Evolutionary conservation across 2,113 vertebrate genomes (phyloP), one percentile per base, ranked within the genome.

Genomic region (Megalops atlanticus): DNA sequence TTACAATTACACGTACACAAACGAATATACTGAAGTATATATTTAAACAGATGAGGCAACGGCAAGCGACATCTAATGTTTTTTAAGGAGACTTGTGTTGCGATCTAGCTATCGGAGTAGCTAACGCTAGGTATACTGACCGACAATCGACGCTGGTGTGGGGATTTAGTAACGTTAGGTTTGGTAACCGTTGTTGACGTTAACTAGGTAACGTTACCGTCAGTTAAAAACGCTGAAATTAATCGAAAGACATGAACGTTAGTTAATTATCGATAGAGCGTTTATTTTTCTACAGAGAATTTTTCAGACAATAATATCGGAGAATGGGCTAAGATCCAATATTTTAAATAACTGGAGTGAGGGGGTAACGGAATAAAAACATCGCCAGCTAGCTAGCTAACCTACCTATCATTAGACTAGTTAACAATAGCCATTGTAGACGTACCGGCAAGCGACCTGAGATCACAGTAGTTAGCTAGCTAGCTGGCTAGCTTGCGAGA

Each of bases 281-380:
- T 79, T 36, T 79, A 70, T 79, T 71, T 79, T 79, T 70, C 21
- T 79, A 79, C 45, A 27, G 31, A 40, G 18, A 24, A 64, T 45
- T 79, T 79, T 79, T 71, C 35, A 21, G 47, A 41, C 27, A 27
- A 45, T 41, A 70, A 8, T 64, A 64, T 64, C 58, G 31, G 58
- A 64, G 27, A 31, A 64, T 64, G 58, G 58, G 58, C n/a, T 64
- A 64, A 64, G 8, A 11, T 64, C 3, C n/a, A 24, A 27, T 31
- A 64, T 58, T 58, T n/a, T 58, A 58, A 58, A n/a, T 58, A 31
- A 64, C 5, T n/a, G 6, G 27, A 68, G 76, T n/a, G 27, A 14
- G 77, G 77, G 39, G 54, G 38, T 35, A 36, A 71, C 41, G 16
- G 41, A 47, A 36, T 40, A 43, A 70, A 71, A 64, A 71, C 70